Base-by-base conservation (phyloP, 1,140 invertebrate genomes). In the Listronotus oregonensis region DNA sequence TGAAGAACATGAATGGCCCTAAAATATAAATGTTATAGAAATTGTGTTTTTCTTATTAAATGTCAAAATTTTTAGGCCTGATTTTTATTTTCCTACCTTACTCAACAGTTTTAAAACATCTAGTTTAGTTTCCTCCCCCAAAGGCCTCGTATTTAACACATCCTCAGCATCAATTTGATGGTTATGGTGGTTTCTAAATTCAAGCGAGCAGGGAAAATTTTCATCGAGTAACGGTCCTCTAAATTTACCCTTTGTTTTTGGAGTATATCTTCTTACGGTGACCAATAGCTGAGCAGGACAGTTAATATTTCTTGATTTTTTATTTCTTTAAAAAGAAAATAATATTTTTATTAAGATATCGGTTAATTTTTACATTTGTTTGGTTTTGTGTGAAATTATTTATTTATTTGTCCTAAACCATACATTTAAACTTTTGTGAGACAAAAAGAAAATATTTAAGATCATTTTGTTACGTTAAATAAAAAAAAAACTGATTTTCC, bases 251-350 rank as follows among this genome's bases (percentile, higher is more conserved):
- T 37, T 31, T 21, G 44, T 32, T 15, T 32, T 11, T n/a, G 46
- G 6, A 4, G 34, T 21, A 39, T 34, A 61, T 12, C n/a, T 34
- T 21, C 21, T 31, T 14, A 61, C n/a, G 2, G 58, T 51, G 17
- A 61, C 58, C 9, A 61, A 15, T 15, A 61, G 42, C 18, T 61
- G 43, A 17, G 58, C 58, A 27, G 58, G 58, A 39, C 58, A 61
- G 14, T 61, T 42, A 11, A 61, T 49, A 31, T 61, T 61, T 42
- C 58, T 34, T 7, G 58, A 61, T n/a, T 31, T 50, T 61, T 39
- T 50, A 37, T 3, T 52, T 52, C 15, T 27, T 52, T 11, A 12
- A 52, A 17, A 32, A 52, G 5, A 27, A 5, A 5, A 27, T 3
- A 27, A 27, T 1, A 5, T 27, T 27, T 27, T 27, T 27, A 27